Conservation (phyloP, 2,888 invertebrate genomes). For the Eretmocerus hayati region DNA sequence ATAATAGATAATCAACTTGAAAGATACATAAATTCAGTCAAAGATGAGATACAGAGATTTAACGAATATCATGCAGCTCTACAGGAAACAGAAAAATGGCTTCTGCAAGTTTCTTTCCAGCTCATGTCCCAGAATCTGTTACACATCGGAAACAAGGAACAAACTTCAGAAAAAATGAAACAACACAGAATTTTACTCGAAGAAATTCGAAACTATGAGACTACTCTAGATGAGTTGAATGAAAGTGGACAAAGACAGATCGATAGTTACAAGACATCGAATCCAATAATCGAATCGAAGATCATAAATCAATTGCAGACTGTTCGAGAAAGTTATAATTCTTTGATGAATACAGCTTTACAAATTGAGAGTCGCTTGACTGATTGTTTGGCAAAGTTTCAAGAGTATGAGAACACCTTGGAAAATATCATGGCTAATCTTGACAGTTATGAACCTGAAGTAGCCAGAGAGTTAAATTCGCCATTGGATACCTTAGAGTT, state of each 20-base stretch:
- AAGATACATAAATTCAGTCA: conserved; percentile 60
- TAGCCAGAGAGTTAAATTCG: conserved; percentile 65
- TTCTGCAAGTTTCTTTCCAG: conserved; percentile 89
- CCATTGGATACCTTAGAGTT: conserved; percentile 68
- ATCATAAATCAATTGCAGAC: conserved; percentile 83
- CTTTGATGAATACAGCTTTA: conserved; percentile 77
- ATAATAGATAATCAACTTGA: conserved; percentile 59
- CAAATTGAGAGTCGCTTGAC: conserved; percentile 84
- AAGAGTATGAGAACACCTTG: conserved; percentile 85
- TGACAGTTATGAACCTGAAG: conserved; percentile 71
- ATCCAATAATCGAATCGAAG: conserved; percentile 67
- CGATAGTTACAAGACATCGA: conserved; percentile 65
- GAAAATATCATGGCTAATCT: conserved; percentile 78
- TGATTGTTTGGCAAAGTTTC: conserved; percentile 85
- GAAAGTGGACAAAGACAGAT: conserved; percentile 79
- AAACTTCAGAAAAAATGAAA: conserved; percentile 84
- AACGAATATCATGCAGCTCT: conserved; percentile 81
- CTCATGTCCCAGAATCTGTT: conserved; percentile 93
- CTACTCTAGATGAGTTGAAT: conserved; percentile 73
- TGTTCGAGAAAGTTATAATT: conserved; percentile 89
- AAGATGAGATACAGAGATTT: conserved; percentile 77
- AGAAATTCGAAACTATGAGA: conserved; percentile 78
- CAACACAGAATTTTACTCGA: conserved; percentile 71
- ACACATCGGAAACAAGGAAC: conserved; percentile 84
- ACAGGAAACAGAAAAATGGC: conserved; percentile 94